Conservation (phyloP, 2,113 vertebrate species). For the Petaurus breviceps region DNA sequence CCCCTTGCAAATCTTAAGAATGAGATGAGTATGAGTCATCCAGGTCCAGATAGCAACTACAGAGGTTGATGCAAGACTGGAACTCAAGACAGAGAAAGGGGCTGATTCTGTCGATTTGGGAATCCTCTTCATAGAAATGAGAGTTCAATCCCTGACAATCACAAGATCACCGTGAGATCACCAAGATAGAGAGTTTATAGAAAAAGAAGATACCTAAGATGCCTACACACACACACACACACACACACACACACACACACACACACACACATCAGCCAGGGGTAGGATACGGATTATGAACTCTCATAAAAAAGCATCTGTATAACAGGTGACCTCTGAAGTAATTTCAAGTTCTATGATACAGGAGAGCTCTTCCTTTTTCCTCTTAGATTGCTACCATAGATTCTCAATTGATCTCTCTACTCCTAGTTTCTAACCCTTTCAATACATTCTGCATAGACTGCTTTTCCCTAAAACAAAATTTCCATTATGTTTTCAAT, state of each 20-base stretch:
- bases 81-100: neutral
- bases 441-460: neutral
- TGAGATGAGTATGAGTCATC: no score
- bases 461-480: constrained; percentile 6
- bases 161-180: neutral
- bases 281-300: neutral
- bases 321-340: neutral
- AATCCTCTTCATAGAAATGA: neutral
- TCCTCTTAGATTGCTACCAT: neutral
- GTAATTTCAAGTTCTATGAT: neutral
- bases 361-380: neutral
- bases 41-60: no score
- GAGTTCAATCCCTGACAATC: neutral
- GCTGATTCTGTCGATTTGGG: neutral
- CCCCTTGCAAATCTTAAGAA: no score
- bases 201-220: neutral
- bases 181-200: neutral
- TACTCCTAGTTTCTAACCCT: neutral
- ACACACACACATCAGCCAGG: no score
- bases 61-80: no score
- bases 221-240: no score
- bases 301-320: neutral
- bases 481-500: neutral
- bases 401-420: neutral
- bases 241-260: no score